These are phyloP conservation scores for Xanthorhoe designata DNA, from an alignment of 2,888 invertebrate genomes.

Conservation along the genomic window DNA sequence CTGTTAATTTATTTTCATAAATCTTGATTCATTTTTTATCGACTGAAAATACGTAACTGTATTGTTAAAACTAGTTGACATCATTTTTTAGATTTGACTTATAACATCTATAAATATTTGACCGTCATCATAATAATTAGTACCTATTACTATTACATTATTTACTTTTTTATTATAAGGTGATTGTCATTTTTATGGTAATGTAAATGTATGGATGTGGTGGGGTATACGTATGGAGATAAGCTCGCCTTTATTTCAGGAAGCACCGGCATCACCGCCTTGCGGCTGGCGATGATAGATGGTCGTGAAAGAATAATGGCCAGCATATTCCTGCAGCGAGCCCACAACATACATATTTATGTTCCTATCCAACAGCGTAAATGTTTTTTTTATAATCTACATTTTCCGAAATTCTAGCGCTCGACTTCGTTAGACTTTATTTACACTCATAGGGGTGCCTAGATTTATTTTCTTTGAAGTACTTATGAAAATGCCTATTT, in stretches of 20 bases:
- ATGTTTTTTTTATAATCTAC: conserved; percentile 29
- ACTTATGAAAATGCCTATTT: conserved; percentile 4
- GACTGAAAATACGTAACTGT: no score
- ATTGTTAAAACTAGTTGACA: no score
- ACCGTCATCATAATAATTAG: no score
- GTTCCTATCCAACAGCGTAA: conserved; percentile 41
- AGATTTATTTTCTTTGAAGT: conserved; percentile 6
- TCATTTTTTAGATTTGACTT: no score
- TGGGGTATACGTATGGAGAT: conserved; percentile 7
- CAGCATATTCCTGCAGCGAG: conserved; percentile 60
- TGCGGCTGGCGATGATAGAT: conserved; percentile 61
- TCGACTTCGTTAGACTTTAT: conserved; percentile 20
- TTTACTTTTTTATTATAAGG: neutral
- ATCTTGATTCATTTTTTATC: no score
- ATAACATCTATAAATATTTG: no score
- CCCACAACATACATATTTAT: conserved; percentile 57
- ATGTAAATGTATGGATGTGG: neutral
- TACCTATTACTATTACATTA: no score
- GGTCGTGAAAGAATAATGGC: conserved; percentile 54
- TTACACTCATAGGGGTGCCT: conserved; percentile 21
- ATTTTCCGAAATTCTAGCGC: conserved; percentile 10
- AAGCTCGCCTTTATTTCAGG: conserved; percentile 23
- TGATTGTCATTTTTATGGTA: neutral
- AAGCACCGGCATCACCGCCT: conserved; percentile 38
- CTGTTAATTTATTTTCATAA: no score